These are phyloP conservation scores for Epicampocera succincta DNA, from an alignment of 2,888 invertebrate genomes.

Conservation along the genomic window DNA sequence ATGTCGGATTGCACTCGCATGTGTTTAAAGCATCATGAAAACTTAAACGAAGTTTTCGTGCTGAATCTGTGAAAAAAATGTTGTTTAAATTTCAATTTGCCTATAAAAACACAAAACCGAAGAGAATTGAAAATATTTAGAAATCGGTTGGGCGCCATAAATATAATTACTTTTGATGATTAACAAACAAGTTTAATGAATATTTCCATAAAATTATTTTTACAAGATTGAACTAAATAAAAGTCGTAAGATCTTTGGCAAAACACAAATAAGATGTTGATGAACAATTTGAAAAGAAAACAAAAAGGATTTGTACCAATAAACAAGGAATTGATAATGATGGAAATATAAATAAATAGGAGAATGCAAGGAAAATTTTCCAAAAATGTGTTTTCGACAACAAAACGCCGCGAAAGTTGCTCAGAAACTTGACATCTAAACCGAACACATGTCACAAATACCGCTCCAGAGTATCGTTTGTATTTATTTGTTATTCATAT, in stretches of 20 bases:
- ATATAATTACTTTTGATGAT: constrained; percentile 38
- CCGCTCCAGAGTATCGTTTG: not conserved
- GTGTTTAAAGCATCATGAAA: constrained; percentile 53
- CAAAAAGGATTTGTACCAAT: not conserved
- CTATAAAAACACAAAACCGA: constrained; percentile 58
- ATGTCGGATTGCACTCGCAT: not conserved
- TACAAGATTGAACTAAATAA: constrained; percentile 7
- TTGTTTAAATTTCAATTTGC: constrained; percentile 42
- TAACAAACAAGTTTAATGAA: constrained; percentile 4
- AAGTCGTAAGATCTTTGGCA: constrained; percentile 3
- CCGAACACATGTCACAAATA: constrained; percentile 61
- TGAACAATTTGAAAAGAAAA: constrained; percentile 14
- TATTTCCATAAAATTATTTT: not conserved
- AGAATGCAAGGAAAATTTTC: too few relatives aligned
- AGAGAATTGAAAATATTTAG: constrained; percentile 69
- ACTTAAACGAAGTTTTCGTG: constrained; percentile 14
- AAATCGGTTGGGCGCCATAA: constrained; percentile 65
- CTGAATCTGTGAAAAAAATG: not conserved
- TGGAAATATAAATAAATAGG: too few relatives aligned
- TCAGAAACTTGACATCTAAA: constrained; percentile 25
- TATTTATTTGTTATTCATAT: not conserved
- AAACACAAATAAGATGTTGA: constrained; percentile 2
- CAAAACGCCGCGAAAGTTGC: not conserved
- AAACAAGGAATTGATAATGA: not conserved
- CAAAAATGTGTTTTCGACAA: too few relatives aligned